phyloP scores from a whole-genome alignment of 2,113 vertebrate genomes.

The Hyperoodon ampullatus region DNA sequence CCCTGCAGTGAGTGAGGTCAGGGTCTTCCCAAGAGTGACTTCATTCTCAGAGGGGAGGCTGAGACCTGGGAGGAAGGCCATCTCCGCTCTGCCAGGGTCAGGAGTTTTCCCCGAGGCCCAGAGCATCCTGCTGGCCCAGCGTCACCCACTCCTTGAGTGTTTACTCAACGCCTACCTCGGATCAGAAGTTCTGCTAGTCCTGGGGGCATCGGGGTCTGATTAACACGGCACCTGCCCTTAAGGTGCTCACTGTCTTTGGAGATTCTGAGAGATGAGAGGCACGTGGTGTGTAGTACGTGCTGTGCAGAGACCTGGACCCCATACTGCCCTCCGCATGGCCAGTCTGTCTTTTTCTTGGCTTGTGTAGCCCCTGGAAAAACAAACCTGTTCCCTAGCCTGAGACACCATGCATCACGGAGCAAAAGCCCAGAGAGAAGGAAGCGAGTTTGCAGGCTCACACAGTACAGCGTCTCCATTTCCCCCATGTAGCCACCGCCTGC shows the following conservation, averaged over 20 bases:
- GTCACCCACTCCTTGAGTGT: accelerated
- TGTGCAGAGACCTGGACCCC: accelerated
- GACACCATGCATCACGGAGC: accelerated
- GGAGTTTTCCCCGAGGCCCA: accelerated
- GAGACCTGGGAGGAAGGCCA: background rate
- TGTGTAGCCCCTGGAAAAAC: background rate
- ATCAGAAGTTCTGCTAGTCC: too few relatives aligned
- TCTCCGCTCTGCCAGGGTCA: too few relatives aligned
- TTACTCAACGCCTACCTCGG: accelerated
- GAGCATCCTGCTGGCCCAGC: accelerated
- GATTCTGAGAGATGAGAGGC: background rate
- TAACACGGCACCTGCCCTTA: background rate
- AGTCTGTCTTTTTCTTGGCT: background rate
- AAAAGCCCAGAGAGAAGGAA: background rate
- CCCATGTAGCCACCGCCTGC: accelerated
- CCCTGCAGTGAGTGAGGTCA: background rate
- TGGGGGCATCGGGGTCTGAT: accelerated
- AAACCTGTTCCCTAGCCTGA: background rate
- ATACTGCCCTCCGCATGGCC: accelerated
- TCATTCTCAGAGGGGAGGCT: background rate
- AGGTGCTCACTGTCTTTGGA: background rate
- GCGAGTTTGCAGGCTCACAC: accelerated
- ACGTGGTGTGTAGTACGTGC: accelerated
- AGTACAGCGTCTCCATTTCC: accelerated
- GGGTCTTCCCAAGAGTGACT: background rate